A percentile compares a stretch with the other conserved stretches of the same genome.
phyloP scores from a whole-genome alignment of 2,113 vertebrate genomes.

The Mesembrinibis cayennensis region DNA sequence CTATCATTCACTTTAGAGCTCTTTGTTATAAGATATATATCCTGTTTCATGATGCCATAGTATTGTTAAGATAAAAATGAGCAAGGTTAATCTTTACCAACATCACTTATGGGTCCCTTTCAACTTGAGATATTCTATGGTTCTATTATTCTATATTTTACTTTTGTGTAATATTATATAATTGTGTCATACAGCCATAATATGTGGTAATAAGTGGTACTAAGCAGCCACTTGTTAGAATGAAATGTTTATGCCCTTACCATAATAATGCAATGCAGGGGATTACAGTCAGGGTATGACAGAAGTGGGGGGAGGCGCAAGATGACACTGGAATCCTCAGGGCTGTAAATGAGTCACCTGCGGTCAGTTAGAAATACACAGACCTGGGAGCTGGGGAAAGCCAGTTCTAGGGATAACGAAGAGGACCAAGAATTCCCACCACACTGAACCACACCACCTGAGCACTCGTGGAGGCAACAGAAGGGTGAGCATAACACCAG shows the following conservation, averaged over 20 bases:
- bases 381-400: neutral
- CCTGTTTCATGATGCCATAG: no score
- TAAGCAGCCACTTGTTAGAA: neutral
- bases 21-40: no score
- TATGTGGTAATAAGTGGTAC: neutral
- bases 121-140: neutral
- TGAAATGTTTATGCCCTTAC: neutral
- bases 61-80: no score
- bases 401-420: neutral
- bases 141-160: neutral
- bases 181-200: neutral
- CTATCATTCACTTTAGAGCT: no score
- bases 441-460: neutral
- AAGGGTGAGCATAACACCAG: neutral
- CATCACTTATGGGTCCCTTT: neutral
- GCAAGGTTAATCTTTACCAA: no score
- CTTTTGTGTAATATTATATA: neutral
- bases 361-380: neutral
- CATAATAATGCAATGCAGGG: neutral
- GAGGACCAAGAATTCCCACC: neutral
- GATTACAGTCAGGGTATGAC: neutral
- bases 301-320: fast-evolving
- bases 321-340: neutral
- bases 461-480: neutral
- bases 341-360: neutral